A percentile compares a stretch with the other conserved stretches of the same genome.
Evolutionary conservation across 2,797 vertebrate species (phyloP).

Genomic region (Lithobates pipiens): DNA sequence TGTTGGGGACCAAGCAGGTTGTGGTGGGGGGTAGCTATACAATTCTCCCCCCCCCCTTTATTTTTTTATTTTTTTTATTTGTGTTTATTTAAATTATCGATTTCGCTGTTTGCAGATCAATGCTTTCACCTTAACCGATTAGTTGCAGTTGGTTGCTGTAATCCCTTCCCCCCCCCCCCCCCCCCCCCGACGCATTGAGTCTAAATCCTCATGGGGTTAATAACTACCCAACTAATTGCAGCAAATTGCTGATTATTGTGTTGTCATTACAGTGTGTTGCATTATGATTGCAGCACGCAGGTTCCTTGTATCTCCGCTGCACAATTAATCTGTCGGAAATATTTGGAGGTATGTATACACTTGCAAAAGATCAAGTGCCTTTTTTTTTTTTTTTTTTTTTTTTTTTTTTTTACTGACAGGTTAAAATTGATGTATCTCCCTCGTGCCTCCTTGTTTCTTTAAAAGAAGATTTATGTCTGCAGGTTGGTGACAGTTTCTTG

Average conservation of each 20-base stretch:
- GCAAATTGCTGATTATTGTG: slow-evolving; percentile 2
- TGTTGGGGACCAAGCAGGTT: too few species aligned
- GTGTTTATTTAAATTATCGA: too few species aligned
- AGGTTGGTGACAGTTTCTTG: slow-evolving; percentile 14
- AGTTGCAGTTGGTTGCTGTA: too few species aligned
- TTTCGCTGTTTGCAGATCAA: too few species aligned
- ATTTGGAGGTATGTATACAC: slow-evolving; percentile 4
- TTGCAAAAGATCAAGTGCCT: neutral
- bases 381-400: too few species aligned
- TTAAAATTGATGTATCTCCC: slow-evolving; percentile 21
- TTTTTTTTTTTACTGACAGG: slow-evolving; percentile 24
- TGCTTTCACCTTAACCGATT: too few species aligned
- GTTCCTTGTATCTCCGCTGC: neutral
- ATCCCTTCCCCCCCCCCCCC: too few species aligned
- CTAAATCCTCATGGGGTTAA: neutral
- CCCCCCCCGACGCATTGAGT: too few species aligned
- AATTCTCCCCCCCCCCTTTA: too few species aligned
- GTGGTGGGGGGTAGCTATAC: too few species aligned
- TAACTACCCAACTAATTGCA: slow-evolving; percentile 1
- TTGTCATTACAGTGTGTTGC: slow-evolving; percentile 8
- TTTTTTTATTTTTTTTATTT: too few species aligned
- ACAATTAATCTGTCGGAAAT: neutral
- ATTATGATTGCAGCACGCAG: neutral
- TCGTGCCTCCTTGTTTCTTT: slow-evolving; percentile 9
- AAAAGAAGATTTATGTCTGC: slow-evolving; percentile 35